A percentile compares a stretch with the other conserved stretches of the same genome.
Conservation (phyloP, 2,888 invertebrate genomes). For the Crematogaster levior region DNA sequence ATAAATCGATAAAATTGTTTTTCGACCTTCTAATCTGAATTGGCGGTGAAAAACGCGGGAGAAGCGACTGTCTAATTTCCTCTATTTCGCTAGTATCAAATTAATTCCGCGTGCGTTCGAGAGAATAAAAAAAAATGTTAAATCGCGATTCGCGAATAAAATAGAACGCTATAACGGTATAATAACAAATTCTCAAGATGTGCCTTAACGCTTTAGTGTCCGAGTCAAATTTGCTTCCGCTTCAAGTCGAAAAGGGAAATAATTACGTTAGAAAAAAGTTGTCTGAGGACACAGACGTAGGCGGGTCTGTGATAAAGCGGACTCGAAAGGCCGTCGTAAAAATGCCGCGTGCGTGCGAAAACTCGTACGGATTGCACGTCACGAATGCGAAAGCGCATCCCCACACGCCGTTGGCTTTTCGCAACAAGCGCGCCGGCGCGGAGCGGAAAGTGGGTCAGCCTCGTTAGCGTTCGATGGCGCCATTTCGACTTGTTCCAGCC, state of each 20-base stretch:
- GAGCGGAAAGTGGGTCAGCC: conserved; percentile 77
- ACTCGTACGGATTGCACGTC: conserved; percentile 48
- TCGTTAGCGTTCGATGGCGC: conserved; percentile 78
- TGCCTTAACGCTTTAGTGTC: background rate
- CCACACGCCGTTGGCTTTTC: conserved; percentile 40
- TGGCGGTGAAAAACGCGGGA: background rate
- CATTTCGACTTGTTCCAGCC: conserved; percentile 62
- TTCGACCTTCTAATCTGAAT: background rate
- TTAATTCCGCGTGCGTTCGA: background rate
- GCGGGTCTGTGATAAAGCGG: conserved; percentile 40
- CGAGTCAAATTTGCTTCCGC: conserved; percentile 10
- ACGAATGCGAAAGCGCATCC: conserved; percentile 49
- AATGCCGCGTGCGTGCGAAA: conserved; percentile 43
- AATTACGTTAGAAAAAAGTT: background rate
- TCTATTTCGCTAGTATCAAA: background rate
- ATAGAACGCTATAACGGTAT: background rate
- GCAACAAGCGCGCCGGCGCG: conserved; percentile 66
- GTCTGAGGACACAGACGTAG: conserved; percentile 25
- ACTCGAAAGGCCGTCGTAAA: conserved; percentile 41
- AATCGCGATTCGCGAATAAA: conserved; percentile 4
- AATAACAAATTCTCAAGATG: background rate
- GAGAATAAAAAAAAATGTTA: background rate
- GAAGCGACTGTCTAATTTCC: background rate
- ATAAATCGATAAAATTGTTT: background rate
- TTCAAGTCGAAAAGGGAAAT: conserved; percentile 10